Base-by-base conservation (phyloP, 2,888 invertebrate genomes). In the Zootermopsis nevadensis region DNA sequence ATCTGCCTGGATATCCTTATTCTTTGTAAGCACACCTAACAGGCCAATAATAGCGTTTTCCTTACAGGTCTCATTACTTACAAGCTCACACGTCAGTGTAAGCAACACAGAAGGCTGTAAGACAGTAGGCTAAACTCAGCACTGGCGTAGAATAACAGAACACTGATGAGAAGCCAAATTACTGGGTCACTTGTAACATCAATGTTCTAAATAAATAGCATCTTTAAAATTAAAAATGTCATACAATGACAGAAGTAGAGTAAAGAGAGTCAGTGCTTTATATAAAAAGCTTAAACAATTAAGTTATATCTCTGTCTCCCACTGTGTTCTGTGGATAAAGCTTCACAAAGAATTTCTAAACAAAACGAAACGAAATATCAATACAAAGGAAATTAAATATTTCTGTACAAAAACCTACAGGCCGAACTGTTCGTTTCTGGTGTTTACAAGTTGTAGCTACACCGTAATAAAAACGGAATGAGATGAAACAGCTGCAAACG, bases 311-410 rank as follows among this genome's bases (percentile, higher is more conserved):
- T 60, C 60, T 27, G n/a, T 60, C n/a, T 60, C 27, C 60, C 60
- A 27, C 7, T 60, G n/a, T 27, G 6, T 60, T 3, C 60, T 60
- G 15, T 27, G 60, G 60, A 60, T 60, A 12, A 60, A 60, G 12
- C 60, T 60, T 60, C 60, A 60, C 60, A 60, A 60, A 60, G 60
- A 60, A 60, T 60, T n/a, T 8, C 27, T 60, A 69, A 31, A 69
- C 69, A 69, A 33, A 69, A 33, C 31, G 22, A n/a, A 38, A 74
- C 7, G 74, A 38, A 38, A 74, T 35, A 33, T n/a, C 33, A 74
- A 38, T 38, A 42, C 3, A 74, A 24, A 3, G 38, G 33, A 74
- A 74, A 74, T 74, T 38, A 38, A 38, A 60, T 60, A 60, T 60
- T 60, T 60, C 60, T 15, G 48, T 27, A 60, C 60, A 27, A 60